Base-by-base conservation (phyloP, 2,113 vertebrate species). In the Saimiri boliviensis region DNA sequence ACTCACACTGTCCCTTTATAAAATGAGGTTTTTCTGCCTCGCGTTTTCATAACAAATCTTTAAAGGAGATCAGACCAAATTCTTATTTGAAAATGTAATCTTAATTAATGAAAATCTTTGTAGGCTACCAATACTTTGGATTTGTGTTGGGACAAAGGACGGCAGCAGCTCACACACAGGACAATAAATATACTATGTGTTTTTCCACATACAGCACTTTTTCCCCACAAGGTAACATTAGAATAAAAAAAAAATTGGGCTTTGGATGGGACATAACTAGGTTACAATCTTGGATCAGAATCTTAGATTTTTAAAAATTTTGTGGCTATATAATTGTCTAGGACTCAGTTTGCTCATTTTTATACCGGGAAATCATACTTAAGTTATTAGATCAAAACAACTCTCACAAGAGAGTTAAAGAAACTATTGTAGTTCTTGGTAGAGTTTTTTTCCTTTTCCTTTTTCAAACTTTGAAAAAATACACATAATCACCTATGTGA, bases 31-130 rank as follows among this genome's bases (percentile, higher is more conserved):
- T 95, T 96, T 76, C 23, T 6, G 95, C 25, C 30, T 86, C 16
- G 66, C 7, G 79, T 68, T 68, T 91, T 89, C 83, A 94, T 49
- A 79, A 20, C 74, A 47, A 91, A 60, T 80, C 49, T 91, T 96
- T 63, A 49, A 35, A n/a, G 40, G 89, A 81, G 49, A 80, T 45
- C 23, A 82, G 52, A 70, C 27, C 30, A 92, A 88, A 70, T 66
- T 91, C 17, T 88, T 60, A 37, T 93, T 82, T 92, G 81, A 83
- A 82, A 97, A 91, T 30, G 16, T 27, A 91, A 85, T 85, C 73
- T 42, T 82, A 54, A 52, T 23, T 45, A 95, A 80, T 27, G 47
- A 96, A 95, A 93, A 86, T 76, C 30, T 88, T 66, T 82, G 32
- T 12, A 63, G 66, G 71, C 8, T 45, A 70, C 4, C 42, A 68